Evolutionary conservation across 2,113 vertebrate species (phyloP), one percentile per base, ranked within the genome.

Genomic region (Ictalurus furcatus): DNA sequence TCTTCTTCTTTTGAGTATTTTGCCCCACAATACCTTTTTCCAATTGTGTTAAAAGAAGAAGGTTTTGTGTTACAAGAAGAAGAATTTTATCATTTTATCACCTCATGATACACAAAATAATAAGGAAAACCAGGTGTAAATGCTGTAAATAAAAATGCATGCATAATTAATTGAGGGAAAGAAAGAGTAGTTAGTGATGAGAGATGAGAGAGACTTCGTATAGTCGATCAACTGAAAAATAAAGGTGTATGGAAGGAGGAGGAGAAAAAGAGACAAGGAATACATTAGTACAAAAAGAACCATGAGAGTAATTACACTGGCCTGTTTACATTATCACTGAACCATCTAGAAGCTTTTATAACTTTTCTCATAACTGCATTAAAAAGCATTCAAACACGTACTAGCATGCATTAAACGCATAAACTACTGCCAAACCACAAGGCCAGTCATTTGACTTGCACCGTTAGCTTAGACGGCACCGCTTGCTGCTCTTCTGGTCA

Each of bases 401-500:
- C 87, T 85, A 88, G 89, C 89, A 85, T 90, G 91, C 91, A 92
- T 92, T 92, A 92, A 92, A 89, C 65, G 88, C 74, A 56, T 89
- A 86, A 86, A 88, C 61, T 40, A 82, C 69, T 86, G 88, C 67
- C 88, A 90, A 90, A 92, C 91, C 91, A 89, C 91, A 90, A 85
- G 80, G 85, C 84, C 79, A 91, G 76, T 85, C 85, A 82, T 87
- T 89, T 74, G 63, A 73, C 83, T 87, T 91, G 86, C 85, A 87
- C 88, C 83, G 83, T 85, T 82, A 74, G 63, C 78, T 85, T 74
- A 83, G 85, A 63, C 63, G 78, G 81, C 85, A 81, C 67, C 58
- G 79, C 87, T 80, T 80, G 61, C 28, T 67, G 73, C 74, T 78
- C 73, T 61, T 78, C 83, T 89, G 40, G 84, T 90, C 86, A 89